Percentiles rank a stretch among this genome's conserved stretches.
phyloP scores from a whole-genome alignment of 35 echinoderm and acorn worm species.

The Nesometra sesokonis region DNA sequence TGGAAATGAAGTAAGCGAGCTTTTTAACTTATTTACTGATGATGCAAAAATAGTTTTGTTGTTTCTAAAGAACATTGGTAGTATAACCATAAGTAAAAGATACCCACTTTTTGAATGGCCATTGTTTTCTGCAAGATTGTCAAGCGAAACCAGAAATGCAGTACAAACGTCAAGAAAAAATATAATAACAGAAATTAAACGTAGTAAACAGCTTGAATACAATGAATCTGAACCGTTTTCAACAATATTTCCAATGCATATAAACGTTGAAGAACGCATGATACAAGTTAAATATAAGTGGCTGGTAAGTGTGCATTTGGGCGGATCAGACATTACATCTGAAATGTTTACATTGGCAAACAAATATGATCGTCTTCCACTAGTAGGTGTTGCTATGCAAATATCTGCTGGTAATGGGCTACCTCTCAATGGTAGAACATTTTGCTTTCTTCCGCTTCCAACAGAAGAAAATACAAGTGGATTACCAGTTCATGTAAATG shows the following conservation, averaged over 20 bases:
- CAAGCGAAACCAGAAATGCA: neutral
- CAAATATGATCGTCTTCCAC: conserved; percentile 39
- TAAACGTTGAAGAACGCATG: neutral
- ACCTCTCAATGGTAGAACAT: conserved; percentile 32
- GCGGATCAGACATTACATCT: neutral
- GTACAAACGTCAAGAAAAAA: neutral
- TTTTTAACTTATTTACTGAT: conserved; percentile 47
- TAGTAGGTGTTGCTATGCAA: conserved; percentile 62
- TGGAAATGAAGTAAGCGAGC: conserved; percentile 5
- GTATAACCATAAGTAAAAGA: conserved; percentile 24
- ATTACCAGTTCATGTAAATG: conserved; percentile 86
- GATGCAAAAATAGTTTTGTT: conserved; percentile 50
- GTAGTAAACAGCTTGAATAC: neutral
- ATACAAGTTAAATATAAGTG: conserved; percentile 23
- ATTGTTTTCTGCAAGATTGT: neutral
- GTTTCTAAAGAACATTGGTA: conserved; percentile 58
- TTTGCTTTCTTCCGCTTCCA: conserved; percentile 91
- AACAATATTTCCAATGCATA: neutral
- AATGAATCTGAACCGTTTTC: neutral
- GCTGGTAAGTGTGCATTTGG: conserved; percentile 1
- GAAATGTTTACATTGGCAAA: conserved; percentile 27
- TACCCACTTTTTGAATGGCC: neutral
- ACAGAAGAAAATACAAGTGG: conserved; percentile 45
- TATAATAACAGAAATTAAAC: neutral
- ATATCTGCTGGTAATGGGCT: neutral